phyloP scores from a whole-genome alignment of 2,113 vertebrate species.

The Brachypodius melanocephalos region DNA sequence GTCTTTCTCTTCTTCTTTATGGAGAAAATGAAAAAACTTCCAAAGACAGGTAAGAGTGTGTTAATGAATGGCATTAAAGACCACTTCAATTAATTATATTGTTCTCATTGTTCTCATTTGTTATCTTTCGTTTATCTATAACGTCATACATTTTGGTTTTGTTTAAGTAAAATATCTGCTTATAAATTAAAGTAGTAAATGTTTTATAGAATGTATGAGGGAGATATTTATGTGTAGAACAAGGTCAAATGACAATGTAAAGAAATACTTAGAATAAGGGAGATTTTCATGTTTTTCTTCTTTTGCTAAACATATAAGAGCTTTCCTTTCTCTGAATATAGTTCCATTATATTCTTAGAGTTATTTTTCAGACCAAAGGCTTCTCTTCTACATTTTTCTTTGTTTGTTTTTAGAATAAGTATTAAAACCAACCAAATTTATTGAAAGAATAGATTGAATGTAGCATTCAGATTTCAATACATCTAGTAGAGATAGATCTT shows the following conservation, averaged over 20 bases:
- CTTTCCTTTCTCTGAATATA: background rate
- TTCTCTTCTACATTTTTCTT: background rate
- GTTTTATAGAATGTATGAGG: background rate
- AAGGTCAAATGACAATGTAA: background rate
- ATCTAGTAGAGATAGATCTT: background rate
- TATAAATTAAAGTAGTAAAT: background rate
- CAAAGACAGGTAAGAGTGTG: constrained; percentile 76
- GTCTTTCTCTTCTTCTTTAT: constrained; percentile 86
- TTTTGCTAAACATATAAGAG: background rate
- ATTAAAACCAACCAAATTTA: background rate
- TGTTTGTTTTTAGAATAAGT: background rate
- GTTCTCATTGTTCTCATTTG: background rate
- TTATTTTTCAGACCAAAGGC: background rate
- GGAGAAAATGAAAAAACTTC: constrained; percentile 74
- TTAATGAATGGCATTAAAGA: constrained; percentile 3
- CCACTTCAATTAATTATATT: background rate
- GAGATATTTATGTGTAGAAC: background rate
- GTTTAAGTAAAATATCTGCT: background rate
- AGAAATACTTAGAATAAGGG: background rate
- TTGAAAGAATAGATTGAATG: background rate
- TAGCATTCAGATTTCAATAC: background rate
- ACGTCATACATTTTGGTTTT: background rate
- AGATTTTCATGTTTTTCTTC: background rate
- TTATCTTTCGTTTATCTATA: background rate
- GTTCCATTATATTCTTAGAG: background rate